Conservation (phyloP, 1,140 invertebrate genomes). For the Cryptotermes secundus region DNA sequence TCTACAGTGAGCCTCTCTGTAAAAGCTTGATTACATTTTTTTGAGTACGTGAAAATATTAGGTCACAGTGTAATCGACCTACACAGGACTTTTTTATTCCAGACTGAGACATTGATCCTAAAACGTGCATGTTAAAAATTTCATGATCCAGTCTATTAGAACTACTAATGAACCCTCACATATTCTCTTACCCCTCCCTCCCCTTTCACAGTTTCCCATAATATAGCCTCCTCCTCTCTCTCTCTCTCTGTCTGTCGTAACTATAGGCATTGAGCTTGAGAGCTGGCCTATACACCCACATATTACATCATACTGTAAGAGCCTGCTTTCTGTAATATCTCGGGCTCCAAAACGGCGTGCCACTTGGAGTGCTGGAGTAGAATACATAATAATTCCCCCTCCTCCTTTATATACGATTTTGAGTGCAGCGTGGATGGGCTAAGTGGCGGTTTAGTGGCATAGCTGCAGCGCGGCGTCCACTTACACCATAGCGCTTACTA, state of each 20-base stretch:
- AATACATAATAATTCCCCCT: conserved; percentile 17
- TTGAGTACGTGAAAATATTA: neutral
- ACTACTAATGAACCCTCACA: neutral
- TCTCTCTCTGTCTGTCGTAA: neutral
- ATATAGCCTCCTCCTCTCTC: neutral
- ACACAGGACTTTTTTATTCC: neutral
- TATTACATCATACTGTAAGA: neutral
- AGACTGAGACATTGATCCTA: neutral
- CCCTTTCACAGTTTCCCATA: neutral
- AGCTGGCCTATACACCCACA: neutral
- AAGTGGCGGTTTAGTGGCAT: neutral
- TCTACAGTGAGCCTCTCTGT: neutral
- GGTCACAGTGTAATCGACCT: neutral
- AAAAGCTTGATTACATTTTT: neutral
- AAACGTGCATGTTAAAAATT: conserved; percentile 1
- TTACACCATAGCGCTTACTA: conserved; percentile 8
- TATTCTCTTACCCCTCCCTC: neutral
- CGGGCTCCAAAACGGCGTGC: neutral
- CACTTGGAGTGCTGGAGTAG: conserved; percentile 1
- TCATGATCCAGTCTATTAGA: neutral
- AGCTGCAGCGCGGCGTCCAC: neutral
- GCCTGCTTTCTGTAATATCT: conserved; percentile 7
- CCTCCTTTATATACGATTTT: neutral
- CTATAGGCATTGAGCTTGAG: neutral
- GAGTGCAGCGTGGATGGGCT: conserved; percentile 12